Conservation (phyloP, 2,888 invertebrate species). For the Phymatocera aterrima region DNA sequence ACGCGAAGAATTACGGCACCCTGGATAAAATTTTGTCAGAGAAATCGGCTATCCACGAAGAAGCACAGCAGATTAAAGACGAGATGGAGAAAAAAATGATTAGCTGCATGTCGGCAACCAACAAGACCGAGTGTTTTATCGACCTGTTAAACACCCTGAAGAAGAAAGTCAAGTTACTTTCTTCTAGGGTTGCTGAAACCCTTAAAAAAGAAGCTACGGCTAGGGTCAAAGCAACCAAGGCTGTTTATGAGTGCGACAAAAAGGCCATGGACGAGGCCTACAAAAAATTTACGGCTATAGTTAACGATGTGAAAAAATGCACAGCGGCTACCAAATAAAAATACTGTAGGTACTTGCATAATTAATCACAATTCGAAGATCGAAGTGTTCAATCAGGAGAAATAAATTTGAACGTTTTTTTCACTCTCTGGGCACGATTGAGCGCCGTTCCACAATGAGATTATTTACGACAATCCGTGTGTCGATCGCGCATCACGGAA, state of each 20-base stretch:
- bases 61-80: constrained; percentile 23
- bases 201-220: not conserved
- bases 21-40: constrained; percentile 23
- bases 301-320: constrained; percentile 15
- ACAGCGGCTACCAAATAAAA: not conserved
- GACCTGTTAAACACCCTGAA: not conserved
- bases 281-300: not conserved
- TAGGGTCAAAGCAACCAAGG: constrained; percentile 12
- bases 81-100: not conserved
- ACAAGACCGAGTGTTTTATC: constrained; percentile 15
- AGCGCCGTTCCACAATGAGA: not conserved
- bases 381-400: too few species aligned
- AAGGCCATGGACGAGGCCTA: constrained; percentile 19
- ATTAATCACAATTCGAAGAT: too few species aligned
- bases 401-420: not conserved
- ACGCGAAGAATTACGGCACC: constrained; percentile 11
- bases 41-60: constrained; percentile 9
- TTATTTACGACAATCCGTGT: not conserved
- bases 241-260: constrained; percentile 23
- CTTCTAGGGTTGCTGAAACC: not conserved
- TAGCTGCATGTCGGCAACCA: constrained; percentile 19
- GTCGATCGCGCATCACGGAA: not conserved
- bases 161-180: not conserved
- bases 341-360: too few species aligned
- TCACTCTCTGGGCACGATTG: not conserved